Percentiles rank a stretch among this genome's conserved stretches.
These are phyloP conservation scores for Muscina levida DNA, from an alignment of 2,888 invertebrate species.

Conservation along the genomic window DNA sequence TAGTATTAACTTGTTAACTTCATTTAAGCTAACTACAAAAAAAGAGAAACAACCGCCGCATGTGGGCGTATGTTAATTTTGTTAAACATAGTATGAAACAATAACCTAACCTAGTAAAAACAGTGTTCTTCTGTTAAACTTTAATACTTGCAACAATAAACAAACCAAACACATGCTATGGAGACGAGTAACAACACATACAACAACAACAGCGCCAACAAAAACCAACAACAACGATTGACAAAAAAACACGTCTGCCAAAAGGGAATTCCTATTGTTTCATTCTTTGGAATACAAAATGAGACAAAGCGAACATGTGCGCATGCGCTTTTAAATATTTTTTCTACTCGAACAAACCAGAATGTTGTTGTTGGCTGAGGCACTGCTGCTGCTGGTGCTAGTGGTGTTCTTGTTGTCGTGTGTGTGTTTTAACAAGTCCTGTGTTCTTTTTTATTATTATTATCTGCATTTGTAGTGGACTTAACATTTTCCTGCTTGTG, in stretches of 20 bases:
- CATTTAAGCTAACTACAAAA: conserved; percentile 45
- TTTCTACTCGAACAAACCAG: not conserved
- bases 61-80: conserved; percentile 71
- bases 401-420: not conserved
- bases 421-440: conserved; percentile 40
- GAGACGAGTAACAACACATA: conserved; percentile 34
- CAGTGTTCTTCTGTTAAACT: conserved; percentile 22
- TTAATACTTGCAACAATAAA: conserved; percentile 62
- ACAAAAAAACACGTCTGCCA: conserved; percentile 63
- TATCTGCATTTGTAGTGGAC: conserved; percentile 16
- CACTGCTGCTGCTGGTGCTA: not conserved
- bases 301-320: conserved; percentile 59
- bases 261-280: conserved; percentile 70
- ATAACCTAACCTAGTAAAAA: conserved; percentile 1
- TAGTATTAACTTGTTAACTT: conserved; percentile 67
- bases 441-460: conserved; percentile 26
- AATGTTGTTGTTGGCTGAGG: conserved; percentile 10
- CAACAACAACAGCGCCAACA: conserved; percentile 19
- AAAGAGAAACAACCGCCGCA: conserved; percentile 24
- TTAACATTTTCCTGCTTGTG: conserved; percentile 35
- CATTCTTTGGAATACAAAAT: conserved; percentile 56
- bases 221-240: conserved; percentile 12
- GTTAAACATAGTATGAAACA: conserved; percentile 29
- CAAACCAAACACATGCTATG: conserved; percentile 61
- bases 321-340: conserved; percentile 61